A percentile compares a stretch with the other conserved stretches of the same genome.
These are phyloP conservation scores for Decapterus maruadsi DNA, from an alignment of 2,797 vertebrate species.

Conservation along the genomic window DNA sequence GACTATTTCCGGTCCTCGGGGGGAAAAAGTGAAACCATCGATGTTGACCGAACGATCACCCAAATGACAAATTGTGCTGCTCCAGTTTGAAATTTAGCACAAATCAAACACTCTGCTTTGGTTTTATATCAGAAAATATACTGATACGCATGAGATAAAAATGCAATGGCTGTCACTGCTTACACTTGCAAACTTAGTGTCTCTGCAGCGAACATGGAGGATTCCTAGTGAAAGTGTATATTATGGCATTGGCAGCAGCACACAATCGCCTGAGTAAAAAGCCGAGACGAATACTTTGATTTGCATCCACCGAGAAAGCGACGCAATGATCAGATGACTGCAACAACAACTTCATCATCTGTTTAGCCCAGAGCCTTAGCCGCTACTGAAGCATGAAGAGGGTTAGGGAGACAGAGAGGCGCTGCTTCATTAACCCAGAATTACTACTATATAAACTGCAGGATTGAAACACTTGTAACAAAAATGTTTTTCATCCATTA, in stretches of 20 bases:
- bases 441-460: constrained; percentile 37
- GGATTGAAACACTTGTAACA: constrained; percentile 8
- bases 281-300: constrained; percentile 13
- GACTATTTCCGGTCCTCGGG: constrained; percentile 32
- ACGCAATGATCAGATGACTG: constrained; percentile 48
- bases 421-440: constrained; percentile 53
- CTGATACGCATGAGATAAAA: background rate
- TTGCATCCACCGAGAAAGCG: constrained; percentile 28
- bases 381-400: constrained; percentile 59
- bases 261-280: background rate
- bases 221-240: background rate
- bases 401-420: constrained; percentile 34
- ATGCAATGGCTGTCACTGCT: background rate
- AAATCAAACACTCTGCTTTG: background rate
- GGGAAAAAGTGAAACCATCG: constrained; percentile 29
- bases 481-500: constrained; percentile 2
- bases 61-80: constrained; percentile 22
- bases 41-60: constrained; percentile 24
- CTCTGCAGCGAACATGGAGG: background rate
- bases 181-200: background rate
- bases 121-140: background rate
- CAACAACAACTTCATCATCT: constrained; percentile 57
- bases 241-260: background rate
- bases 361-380: constrained; percentile 55
- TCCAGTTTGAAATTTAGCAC: background rate